These are phyloP conservation scores for Acleris laterana DNA, from an alignment of 2,888 invertebrate genomes.

Conservation along the genomic window DNA sequence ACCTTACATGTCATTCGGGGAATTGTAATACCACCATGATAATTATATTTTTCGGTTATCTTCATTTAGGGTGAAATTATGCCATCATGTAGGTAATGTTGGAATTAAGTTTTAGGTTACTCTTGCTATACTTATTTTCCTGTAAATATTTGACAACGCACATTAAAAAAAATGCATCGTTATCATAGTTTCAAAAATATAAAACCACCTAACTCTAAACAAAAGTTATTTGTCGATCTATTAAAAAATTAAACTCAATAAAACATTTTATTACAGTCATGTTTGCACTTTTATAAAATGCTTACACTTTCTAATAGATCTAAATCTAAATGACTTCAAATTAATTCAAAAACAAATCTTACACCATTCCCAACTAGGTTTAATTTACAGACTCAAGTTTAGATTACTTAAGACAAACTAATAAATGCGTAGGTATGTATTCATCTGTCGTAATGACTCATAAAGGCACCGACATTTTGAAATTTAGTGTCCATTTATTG, in stretches of 20 bases:
- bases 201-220: neutral
- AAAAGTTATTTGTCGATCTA: slow-evolving; percentile 50
- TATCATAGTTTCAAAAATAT: neutral
- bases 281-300: slow-evolving; percentile 61
- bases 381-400: neutral
- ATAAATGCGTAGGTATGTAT: slow-evolving; percentile 40
- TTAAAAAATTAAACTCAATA: slow-evolving; percentile 62
- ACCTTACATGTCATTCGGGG: neutral
- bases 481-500: slow-evolving; percentile 51
- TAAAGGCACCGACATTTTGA: slow-evolving; percentile 54
- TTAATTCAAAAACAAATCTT: neutral
- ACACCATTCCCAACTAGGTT: neutral
- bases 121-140: no score
- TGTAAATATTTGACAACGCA: neutral
- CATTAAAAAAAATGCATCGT: neutral
- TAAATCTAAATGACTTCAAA: neutral
- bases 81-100: no score
- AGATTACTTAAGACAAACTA: slow-evolving; percentile 5
- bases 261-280: slow-evolving; percentile 59
- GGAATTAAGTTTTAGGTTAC: no score
- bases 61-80: no score
- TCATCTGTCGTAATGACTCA: slow-evolving; percentile 60
- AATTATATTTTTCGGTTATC: no score
- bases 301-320: neutral
- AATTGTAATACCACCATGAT: neutral